phyloP scores from a whole-genome alignment of 2,888 invertebrate species.

The Toxonevra muliebris region DNA sequence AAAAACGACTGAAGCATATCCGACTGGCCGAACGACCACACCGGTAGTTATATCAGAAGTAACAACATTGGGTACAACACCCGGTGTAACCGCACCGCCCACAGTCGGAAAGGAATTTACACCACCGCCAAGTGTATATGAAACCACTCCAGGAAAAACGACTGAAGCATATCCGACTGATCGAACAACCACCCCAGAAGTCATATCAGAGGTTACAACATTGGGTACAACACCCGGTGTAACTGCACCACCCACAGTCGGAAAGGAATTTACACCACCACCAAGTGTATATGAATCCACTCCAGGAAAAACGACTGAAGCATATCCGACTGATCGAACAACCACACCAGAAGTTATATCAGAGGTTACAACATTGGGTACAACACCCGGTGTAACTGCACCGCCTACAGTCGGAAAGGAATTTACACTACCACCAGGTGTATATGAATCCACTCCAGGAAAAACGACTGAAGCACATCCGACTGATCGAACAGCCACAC shows the following conservation, averaged over 20 bases:
- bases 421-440: not conserved
- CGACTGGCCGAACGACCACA: too few species aligned
- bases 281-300: too few species aligned
- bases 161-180: too few species aligned
- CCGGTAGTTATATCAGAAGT: too few species aligned
- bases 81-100: constrained; percentile 7
- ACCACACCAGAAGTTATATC: not conserved
- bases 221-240: too few species aligned
- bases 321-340: not conserved
- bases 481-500: not conserved
- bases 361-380: not conserved
- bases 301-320: too few species aligned
- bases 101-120: not conserved
- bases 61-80: not conserved
- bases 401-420: not conserved
- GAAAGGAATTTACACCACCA: too few species aligned
- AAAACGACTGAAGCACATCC: not conserved
- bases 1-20: too few species aligned
- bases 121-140: not conserved
- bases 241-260: too few species aligned
- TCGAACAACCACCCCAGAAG: too few species aligned
- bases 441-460: not conserved
- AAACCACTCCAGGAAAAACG: too few species aligned
- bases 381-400: constrained; percentile 1
- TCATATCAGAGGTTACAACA: too few species aligned